A percentile compares a stretch with the other conserved stretches of the same genome.
phyloP scores from a whole-genome alignment of 2,113 vertebrate species.

The Serinus canaria region DNA sequence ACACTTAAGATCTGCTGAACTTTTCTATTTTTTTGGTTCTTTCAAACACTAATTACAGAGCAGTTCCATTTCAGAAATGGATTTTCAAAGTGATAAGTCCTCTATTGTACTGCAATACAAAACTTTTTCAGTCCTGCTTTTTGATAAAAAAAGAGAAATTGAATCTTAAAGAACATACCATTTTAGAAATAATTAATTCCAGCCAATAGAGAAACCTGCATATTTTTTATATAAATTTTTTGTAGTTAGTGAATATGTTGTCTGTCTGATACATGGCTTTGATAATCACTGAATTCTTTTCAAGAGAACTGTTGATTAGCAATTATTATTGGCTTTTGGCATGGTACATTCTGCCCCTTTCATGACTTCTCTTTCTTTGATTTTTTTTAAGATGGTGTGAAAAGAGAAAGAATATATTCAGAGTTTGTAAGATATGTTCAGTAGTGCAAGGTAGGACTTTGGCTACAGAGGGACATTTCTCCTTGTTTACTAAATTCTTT shows the following conservation, averaged over 20 bases:
- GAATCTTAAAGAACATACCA: not conserved
- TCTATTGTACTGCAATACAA: not conserved
- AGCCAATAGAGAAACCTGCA: not conserved
- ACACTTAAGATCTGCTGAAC: not conserved
- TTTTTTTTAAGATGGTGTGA: not conserved
- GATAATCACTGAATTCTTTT: not conserved
- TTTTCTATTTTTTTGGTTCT: no score
- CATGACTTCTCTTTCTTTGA: not conserved
- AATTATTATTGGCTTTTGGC: not conserved
- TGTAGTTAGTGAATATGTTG: not conserved
- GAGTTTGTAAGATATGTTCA: slow-evolving; percentile 24
- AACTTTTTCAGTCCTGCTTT: not conserved
- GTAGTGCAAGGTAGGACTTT: slow-evolving; percentile 14
- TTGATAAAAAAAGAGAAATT: not conserved
- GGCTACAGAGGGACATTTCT: not conserved
- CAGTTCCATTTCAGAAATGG: not conserved
- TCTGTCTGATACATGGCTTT: not conserved
- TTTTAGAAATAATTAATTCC: not conserved
- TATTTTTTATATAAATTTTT: not conserved
- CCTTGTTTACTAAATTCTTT: slow-evolving; percentile 49
- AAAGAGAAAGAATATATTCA: slow-evolving; percentile 9
- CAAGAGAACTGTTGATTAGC: not conserved
- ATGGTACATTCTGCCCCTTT: not conserved
- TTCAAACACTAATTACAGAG: not conserved
- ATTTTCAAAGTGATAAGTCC: not conserved